phyloP scores from a whole-genome alignment of 2,888 invertebrate species.

The Tortricodes alternella region DNA sequence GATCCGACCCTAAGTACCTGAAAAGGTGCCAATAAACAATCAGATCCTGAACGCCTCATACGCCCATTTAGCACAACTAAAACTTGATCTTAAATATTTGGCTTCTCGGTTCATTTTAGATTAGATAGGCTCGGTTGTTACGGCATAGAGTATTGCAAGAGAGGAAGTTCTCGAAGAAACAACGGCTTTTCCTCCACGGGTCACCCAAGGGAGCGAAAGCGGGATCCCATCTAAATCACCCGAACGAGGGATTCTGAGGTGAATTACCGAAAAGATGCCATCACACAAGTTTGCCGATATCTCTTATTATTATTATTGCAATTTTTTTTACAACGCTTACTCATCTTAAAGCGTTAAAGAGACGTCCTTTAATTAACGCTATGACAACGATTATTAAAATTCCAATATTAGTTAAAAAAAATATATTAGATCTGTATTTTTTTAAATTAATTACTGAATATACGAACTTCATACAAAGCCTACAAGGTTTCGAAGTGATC shows the following conservation, averaged over 20 bases:
- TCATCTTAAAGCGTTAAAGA: background rate
- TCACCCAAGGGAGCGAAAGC: constrained; percentile 66
- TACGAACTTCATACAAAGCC: background rate
- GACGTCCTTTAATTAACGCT: too few species aligned
- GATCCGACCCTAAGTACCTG: constrained; percentile 74
- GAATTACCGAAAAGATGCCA: constrained; percentile 73
- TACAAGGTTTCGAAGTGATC: constrained; percentile 1
- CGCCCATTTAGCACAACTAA: constrained; percentile 29
- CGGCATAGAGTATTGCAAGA: constrained; percentile 40
- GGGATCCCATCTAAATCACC: constrained; percentile 74
- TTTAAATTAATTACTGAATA: background rate
- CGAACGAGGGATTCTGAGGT: constrained; percentile 68
- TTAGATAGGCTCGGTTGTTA: constrained; percentile 37
- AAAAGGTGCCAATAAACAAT: constrained; percentile 76
- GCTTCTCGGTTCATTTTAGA: constrained; percentile 34
- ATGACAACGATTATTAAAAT: too few species aligned
- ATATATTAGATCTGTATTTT: too few species aligned
- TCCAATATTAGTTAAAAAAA: too few species aligned
- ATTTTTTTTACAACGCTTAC: background rate
- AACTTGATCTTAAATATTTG: constrained; percentile 34
- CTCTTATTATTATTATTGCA: constrained; percentile 39
- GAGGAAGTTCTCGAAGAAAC: constrained; percentile 69
- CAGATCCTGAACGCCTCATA: constrained; percentile 43
- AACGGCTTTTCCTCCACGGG: constrained; percentile 74
- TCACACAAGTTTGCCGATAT: constrained; percentile 50